Evolutionary conservation across 1,140 invertebrate species (phyloP), one percentile per base, ranked within the genome.

Genomic region (Mamestra configurata): DNA sequence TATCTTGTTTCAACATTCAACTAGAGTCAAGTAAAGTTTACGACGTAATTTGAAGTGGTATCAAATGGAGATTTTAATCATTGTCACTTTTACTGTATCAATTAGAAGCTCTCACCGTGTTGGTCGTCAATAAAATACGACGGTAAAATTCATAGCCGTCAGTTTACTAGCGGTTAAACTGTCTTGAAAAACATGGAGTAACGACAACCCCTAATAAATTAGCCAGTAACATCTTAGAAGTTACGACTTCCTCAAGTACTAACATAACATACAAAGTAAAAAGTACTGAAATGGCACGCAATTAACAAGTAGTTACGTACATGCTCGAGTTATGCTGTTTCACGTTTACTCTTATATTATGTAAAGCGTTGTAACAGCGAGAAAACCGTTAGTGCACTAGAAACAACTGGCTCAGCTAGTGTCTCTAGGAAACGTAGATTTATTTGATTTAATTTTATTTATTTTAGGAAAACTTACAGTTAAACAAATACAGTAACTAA

Each of bases 331-430:
- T 59, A 73, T 35, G 40, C 66, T 20, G 24, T 43, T 70, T 27
- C 46, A 79, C 82, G 82, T 81, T 86, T 81, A 84, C 79, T 82
- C 82, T 82, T 84, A 51, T 75, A 80, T 86, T 82, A 82, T 64
- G 79, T 84, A 84, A 82, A 81, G 68, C 43, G 77, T 82, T 81
- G 81, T 81, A 64, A 82, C 71, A 86, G 80, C 35, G 31, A 73
- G 13, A 27, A 57, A 18, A 72, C 71, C 53, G 71, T 73, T 83
- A 83, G 55, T 78, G 70, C 46, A 57, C 53, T 73, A 59, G 53
- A 73, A 66, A 64, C 53, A 27, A 61, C 18, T 57, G 73, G 37
- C 61, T 61, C 68, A 80, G 51, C 40, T 53, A 80, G 61, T 35
- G 24, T 18, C 46, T 71, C 15, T 46, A 43, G 64, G 11, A n/a